These are phyloP conservation scores for Drosophila recens DNA, from an alignment of 2,888 invertebrate species.

Conservation along the genomic window DNA sequence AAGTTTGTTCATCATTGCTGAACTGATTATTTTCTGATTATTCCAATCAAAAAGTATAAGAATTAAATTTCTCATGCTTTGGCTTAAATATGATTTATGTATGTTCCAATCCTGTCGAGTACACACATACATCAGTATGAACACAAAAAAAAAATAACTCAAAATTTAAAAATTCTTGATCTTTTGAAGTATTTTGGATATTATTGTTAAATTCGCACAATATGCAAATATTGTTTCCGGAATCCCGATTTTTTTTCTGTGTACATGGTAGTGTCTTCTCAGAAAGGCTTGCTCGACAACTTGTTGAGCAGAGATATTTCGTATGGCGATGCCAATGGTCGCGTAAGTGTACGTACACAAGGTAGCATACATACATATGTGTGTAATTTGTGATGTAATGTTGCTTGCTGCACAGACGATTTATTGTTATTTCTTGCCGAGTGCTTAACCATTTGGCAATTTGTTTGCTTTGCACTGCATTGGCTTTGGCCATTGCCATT, in stretches of 20 bases:
- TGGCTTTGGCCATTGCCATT: conserved; percentile 28
- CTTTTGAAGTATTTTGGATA: too few relatives aligned
- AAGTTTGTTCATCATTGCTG: neutral
- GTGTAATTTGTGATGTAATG: conserved; percentile 43
- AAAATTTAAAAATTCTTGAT: too few relatives aligned
- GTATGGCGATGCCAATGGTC: conserved; percentile 3
- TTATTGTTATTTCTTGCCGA: conserved; percentile 43
- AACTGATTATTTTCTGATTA: neutral
- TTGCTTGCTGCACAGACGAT: conserved; percentile 33
- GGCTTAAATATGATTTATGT: conserved; percentile 1
- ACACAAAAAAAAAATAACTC: too few relatives aligned
- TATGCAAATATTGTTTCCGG: too few relatives aligned
- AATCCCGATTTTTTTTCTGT: too few relatives aligned
- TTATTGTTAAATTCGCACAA: too few relatives aligned
- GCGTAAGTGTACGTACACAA: conserved; percentile 2
- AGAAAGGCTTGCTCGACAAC: conserved; percentile 1
- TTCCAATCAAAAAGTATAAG: too few relatives aligned
- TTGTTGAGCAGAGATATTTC: conserved; percentile 7
- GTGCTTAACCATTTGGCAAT: conserved; percentile 56
- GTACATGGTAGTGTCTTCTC: neutral
- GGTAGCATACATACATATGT: neutral
- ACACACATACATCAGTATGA: too few relatives aligned
- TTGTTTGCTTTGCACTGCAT: conserved; percentile 59
- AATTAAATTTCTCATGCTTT: neutral
- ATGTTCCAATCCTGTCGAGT: conserved; percentile 9